phyloP scores from a whole-genome alignment of 2,888 invertebrate genomes.

The Caenorhabditis plicata region DNA sequence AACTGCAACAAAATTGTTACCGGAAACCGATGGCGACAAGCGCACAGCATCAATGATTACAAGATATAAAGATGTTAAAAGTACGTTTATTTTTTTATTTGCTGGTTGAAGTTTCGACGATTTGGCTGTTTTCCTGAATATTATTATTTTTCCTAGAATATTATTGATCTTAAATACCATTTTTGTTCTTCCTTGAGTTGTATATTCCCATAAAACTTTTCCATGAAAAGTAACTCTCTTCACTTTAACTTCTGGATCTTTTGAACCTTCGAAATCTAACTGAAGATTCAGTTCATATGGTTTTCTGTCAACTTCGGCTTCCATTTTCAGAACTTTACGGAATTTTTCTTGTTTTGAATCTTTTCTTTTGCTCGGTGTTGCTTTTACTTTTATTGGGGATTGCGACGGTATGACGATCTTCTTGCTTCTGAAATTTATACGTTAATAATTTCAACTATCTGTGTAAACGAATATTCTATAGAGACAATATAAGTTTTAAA shows the following conservation, averaged over 20 bases:
- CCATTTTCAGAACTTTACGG: conserved; percentile 7
- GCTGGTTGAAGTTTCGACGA: too few species aligned
- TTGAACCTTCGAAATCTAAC: conserved; percentile 5
- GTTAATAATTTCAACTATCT: conserved; percentile 7
- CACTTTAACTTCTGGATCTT: conserved; percentile 18
- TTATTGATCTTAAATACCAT: too few species aligned
- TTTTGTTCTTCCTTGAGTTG: too few species aligned
- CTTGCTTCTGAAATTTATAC: not conserved
- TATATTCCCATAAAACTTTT: conserved; percentile 23
- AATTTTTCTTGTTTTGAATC: conserved; percentile 1
- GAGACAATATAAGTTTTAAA: too few species aligned
- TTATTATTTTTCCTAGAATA: too few species aligned
- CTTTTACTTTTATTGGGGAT: not conserved
- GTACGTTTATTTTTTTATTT: conserved; percentile 36
- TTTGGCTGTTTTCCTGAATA: too few species aligned
- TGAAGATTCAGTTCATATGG: conserved; percentile 8
- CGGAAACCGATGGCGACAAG: conserved; percentile 53
- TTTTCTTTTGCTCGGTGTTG: conserved; percentile 14
- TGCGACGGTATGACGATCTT: not conserved
- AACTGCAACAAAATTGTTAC: conserved; percentile 41
- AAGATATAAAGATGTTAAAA: conserved; percentile 46
- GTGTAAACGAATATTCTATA: conserved; percentile 12
- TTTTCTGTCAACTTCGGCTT: conserved; percentile 15
- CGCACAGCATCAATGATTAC: conserved; percentile 51
- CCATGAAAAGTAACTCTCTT: conserved; percentile 13